Base-by-base conservation (phyloP, 1,140 invertebrate genomes). In the Drosophila funebris region DNA sequence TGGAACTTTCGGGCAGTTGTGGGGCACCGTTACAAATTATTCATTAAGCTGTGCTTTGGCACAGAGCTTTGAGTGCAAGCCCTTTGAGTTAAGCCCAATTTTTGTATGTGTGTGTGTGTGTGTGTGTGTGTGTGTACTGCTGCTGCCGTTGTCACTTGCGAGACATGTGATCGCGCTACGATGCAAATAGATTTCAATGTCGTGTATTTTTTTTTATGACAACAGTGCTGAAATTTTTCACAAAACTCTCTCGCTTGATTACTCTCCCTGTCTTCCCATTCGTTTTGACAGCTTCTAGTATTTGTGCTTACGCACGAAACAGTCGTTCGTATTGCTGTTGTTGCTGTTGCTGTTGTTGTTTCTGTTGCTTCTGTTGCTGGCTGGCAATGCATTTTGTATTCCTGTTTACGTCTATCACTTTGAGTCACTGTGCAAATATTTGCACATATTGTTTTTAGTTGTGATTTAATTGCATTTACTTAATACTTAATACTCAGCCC, bases 391-490 rank as follows among this genome's bases (percentile, higher is more conserved):
- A 60, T 62, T 73, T 46, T 53, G 56, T 33, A 73, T 62, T 69
- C 63, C 66, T 73, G 71, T 73, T 69, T 41, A 41, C 71, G 64
- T 52, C 24, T 31, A 36, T 33, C 14, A 20, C 24, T 62, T 66
- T 73, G 71, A 73, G 56, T 73, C 71, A 73, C 27, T 53, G 48
- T 3, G 46, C 54, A 69, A 69, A 56, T 70, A 56, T 69, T 56
- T 73, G 24, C 39, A 27, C 64, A 41, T 48, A 68, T 68, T 54
- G 54, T 72, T 72, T 60, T 20, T 43, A 48, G 27, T 39, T 68
- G 64, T 62, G 66, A 62, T 48, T 88, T 85, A 76, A 85, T 80
- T 83, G 81, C 76, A 63, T 27, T 53, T 63, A 66, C 41, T 72
- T 67, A 67, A 50, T 63, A 66, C 41, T 72, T 67, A 67, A 50